Percentiles rank a stretch among this genome's conserved stretches.
Evolutionary conservation across 2,888 invertebrate genomes (phyloP).

Genomic region (Pterostichus niger): DNA sequence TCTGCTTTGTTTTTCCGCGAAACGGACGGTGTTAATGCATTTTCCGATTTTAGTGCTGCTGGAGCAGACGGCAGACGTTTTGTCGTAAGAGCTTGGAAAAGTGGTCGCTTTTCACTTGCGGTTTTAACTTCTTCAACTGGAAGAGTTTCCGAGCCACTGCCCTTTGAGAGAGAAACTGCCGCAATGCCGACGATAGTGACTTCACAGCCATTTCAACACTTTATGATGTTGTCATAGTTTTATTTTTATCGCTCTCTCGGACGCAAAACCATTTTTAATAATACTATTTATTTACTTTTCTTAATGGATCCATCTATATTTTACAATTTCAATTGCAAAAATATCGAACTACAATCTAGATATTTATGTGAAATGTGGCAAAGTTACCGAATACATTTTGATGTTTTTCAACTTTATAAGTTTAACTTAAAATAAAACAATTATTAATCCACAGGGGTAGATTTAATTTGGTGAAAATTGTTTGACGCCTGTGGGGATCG

Average conservation of each 20-base stretch:
- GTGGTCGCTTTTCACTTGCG: slow-evolving; percentile 58
- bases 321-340: too few relatives aligned
- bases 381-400: too few relatives aligned
- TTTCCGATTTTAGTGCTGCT: slow-evolving; percentile 47
- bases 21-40: slow-evolving; percentile 58
- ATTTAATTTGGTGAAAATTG: too few relatives aligned
- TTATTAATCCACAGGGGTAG: too few relatives aligned
- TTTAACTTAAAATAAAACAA: too few relatives aligned
- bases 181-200: neutral
- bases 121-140: slow-evolving; percentile 56
- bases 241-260: slow-evolving; percentile 33
- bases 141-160: slow-evolving; percentile 21
- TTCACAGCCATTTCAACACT: slow-evolving; percentile 34
- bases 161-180: slow-evolving; percentile 38
- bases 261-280: slow-evolving; percentile 34
- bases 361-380: too few relatives aligned
- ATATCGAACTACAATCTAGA: too few relatives aligned
- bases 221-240: slow-evolving; percentile 45
- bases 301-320: neutral
- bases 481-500: too few relatives aligned
- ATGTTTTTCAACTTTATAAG: too few relatives aligned
- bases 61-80: slow-evolving; percentile 13
- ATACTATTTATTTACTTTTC: slow-evolving; percentile 15
- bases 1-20: slow-evolving; percentile 57
- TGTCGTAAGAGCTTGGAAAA: slow-evolving; percentile 55